Evolutionary conservation across 1,140 invertebrate genomes (phyloP).

Genomic region (Trinorchestia longiramus): DNA sequence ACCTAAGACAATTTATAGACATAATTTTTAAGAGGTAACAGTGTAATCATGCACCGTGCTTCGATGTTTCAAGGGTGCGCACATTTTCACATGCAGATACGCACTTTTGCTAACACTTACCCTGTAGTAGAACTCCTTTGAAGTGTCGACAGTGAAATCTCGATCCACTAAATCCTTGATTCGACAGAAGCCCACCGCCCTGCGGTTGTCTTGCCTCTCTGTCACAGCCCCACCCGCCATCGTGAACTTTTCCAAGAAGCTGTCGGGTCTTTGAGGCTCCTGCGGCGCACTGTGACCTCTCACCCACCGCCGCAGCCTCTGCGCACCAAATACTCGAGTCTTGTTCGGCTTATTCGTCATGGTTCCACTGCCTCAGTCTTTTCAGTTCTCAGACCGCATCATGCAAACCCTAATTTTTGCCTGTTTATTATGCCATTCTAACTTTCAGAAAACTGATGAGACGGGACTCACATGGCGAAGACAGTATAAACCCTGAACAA

Average conservation of each 20-base stretch:
- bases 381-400: neutral
- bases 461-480: neutral
- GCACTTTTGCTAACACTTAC: neutral
- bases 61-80: too few species aligned
- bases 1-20: too few species aligned
- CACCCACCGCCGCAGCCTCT: conserved; percentile 72
- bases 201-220: conserved; percentile 65
- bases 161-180: conserved; percentile 72
- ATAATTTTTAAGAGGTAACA: too few species aligned
- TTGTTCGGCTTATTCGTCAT: neutral
- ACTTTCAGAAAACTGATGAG: too few species aligned
- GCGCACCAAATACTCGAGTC: neutral
- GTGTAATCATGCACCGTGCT: too few species aligned
- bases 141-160: conserved; percentile 76
- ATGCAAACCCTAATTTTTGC: too few species aligned
- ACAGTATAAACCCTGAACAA: neutral
- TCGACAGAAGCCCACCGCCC: conserved; percentile 62
- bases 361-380: neutral
- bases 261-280: conserved; percentile 71
- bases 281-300: conserved; percentile 68
- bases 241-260: conserved; percentile 74
- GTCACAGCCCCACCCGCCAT: conserved; percentile 71
- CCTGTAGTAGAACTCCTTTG: conserved; percentile 72
- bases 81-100: too few species aligned
- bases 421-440: too few species aligned